Conservation (phyloP, 1,140 invertebrate species). For the Dreissena polymorpha region DNA sequence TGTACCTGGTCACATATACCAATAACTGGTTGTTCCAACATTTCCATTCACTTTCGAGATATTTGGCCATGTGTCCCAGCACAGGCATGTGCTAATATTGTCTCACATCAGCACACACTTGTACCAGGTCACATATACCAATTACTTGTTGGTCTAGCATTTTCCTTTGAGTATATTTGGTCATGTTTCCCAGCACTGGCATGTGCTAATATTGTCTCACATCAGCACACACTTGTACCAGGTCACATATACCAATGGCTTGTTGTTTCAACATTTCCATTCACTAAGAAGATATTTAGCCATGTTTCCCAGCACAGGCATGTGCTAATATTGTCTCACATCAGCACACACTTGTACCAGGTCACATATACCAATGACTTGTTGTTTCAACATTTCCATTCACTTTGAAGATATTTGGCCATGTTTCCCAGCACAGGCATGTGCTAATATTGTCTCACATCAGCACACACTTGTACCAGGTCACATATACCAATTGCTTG, state of each 20-base stretch:
- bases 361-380: neutral
- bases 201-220: no score
- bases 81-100: no score
- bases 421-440: constrained; percentile 19
- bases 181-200: no score
- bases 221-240: neutral
- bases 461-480: constrained; percentile 12
- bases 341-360: neutral
- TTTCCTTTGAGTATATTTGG: no score
- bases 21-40: no score
- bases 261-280: no score
- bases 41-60: no score
- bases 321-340: neutral
- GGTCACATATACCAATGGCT: no score
- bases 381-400: no score
- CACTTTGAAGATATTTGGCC: neutral
- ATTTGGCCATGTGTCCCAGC: no score
- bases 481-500: neutral
- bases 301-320: constrained; percentile 16
- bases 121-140: constrained; percentile 2
- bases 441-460: constrained; percentile 2
- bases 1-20: no score
- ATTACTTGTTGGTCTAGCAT: no score
- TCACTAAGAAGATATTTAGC: neutral
- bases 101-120: constrained; percentile 7